Conservation (phyloP, 2,888 invertebrate genomes). For the Pammene fasciana region DNA sequence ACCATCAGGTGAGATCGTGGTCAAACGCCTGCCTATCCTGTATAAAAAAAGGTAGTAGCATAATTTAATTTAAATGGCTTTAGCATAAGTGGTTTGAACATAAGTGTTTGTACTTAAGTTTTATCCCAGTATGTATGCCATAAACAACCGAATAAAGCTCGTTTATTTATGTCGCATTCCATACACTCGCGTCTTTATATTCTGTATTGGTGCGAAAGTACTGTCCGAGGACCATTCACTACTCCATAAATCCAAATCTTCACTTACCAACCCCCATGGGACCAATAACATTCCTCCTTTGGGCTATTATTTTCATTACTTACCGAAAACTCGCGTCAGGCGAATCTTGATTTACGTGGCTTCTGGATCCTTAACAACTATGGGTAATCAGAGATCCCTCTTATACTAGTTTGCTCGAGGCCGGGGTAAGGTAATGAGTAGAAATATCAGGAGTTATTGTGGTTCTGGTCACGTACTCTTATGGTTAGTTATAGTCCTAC, state of each 20-base stretch:
- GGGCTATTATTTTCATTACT: background rate
- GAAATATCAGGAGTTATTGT: constrained; percentile 1
- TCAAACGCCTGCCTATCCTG: too few species aligned
- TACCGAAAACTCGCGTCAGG: background rate
- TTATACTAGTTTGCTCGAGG: background rate
- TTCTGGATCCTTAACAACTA: background rate
- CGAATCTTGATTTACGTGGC: background rate
- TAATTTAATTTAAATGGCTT: background rate
- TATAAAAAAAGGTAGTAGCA: too few species aligned
- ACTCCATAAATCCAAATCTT: constrained; percentile 30
- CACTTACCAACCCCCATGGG: constrained; percentile 16
- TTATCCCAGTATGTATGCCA: background rate
- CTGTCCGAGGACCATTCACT: constrained; percentile 17
- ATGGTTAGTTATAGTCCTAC: constrained; percentile 27
- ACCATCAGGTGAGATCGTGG: too few species aligned
- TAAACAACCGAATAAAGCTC: background rate
- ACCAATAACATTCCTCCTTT: constrained; percentile 7
- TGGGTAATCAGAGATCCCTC: background rate
- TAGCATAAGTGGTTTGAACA: background rate
- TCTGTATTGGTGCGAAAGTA: background rate
- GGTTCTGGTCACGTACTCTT: constrained; percentile 35
- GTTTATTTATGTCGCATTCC: background rate
- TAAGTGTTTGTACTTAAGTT: background rate
- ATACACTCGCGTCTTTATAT: background rate
- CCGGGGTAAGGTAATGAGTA: background rate